Base-by-base conservation (phyloP, 92 coral and sea anemone genomes). In the Galaxea fascicularis region DNA sequence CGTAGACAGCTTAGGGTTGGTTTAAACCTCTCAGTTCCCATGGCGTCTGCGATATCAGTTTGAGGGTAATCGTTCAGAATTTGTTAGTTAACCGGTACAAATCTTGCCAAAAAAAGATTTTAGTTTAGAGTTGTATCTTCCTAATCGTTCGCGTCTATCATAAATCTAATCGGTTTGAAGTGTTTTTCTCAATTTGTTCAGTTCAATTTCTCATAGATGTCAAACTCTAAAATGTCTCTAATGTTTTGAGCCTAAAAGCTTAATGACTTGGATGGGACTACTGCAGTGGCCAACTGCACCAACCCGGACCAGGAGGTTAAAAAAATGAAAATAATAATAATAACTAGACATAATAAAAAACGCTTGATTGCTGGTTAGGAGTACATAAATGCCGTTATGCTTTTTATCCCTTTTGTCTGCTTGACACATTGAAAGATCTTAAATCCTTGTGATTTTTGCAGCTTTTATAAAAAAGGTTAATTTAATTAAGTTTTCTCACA, bases 161-260 rank as follows among this genome's bases (percentile, higher is more conserved):
- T 51, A 58, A 35, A 77, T 77, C 54, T 63, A 66, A 63, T 45
- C 59, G 58, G 41, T 62, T 3, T 62, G 52, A 63, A 63, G 82
- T 77, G 82, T 45, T 62, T 63, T 17, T 21, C 70, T 77, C 82
- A 25, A 76, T 58, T 68, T 41, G 39, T 35, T 30, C 54, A 60
- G 16, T 76, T 44, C 21, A 68, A 3, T 76, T 59, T 17, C 11
- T 45, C 26, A 1, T 18, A 25, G 52, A 22, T n/a, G 26, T 35
- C 39, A 49, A 58, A 27, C 22, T 72, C 60, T 16, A 26, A 46
- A 35, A 35, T 35, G 2, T 2, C 6, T 71, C 20, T 11, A 21
- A 1, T 13, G 15, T 10, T 21, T 53, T 29, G 20, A 20, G 21
- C 20, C 11, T 20, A 17, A 30, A 28, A 25, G 21, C 27, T 58